Evolutionary conservation across 2,888 invertebrate genomes (phyloP), one percentile per base, ranked within the genome.

Genomic region (Eustalomyia histrio): DNA sequence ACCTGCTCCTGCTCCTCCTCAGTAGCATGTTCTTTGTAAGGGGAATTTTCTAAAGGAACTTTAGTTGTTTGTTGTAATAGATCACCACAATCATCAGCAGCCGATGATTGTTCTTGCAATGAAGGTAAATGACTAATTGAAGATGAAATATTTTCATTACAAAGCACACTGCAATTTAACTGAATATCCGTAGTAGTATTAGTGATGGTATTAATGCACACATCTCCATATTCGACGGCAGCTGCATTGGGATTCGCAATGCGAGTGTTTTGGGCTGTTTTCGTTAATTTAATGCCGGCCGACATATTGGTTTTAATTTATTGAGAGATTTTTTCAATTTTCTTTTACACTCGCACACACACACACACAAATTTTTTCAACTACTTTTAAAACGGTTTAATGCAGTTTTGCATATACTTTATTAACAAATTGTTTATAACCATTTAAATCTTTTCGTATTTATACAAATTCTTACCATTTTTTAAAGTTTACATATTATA

Each of bases 31-130:
- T n/a, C 0, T 47, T 47, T 12, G n/a, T 47, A 5, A 47, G 4
- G 7, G 14, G 33, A 17, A 67, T 68, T 73, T 63, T 55, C 72
- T 73, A 61, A 67, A 67, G 60, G 72, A 79, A 73, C 72, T 55
- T 67, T 60, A 17, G 64, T 60, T n/a, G 64, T 21, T 39, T 67
- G 35, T 39, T 69, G 43, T 2, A 24, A 12, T 10, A 60, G 61
- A 29, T 55, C 24, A 2, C 9, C 17, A 16, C 33, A 52, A 35
- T 6, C 1, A 29, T 16, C 43, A 47, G 6, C 21, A 6, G 17
- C 24, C 1, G 18, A 50, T 4, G 14, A 47, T 2, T 29, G 47
- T 73, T 72, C 67, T 55, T 68, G 55, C 55, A 67, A 5, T 16
- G 67, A 55, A 50, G 53, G n/a, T 35, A 73, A 68, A 55, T 8